Percentiles rank a stretch among this genome's conserved stretches.
Evolutionary conservation across 2,888 invertebrate genomes (phyloP).

Genomic region (Marasmarcha lunaedactyla): DNA sequence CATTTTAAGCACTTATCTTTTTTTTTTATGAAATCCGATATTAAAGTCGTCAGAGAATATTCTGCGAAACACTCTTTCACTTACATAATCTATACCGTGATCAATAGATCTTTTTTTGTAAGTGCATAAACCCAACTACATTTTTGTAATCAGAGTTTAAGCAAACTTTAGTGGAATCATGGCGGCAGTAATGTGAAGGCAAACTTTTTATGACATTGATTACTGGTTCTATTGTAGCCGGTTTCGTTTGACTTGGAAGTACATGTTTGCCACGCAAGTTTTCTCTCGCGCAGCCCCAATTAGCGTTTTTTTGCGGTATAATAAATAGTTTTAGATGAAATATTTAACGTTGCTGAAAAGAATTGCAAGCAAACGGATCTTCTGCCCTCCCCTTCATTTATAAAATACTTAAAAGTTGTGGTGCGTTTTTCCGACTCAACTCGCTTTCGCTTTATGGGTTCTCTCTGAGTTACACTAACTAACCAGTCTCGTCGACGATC

Average conservation of each 20-base stretch:
- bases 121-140: constrained; percentile 10
- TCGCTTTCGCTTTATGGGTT: constrained; percentile 10
- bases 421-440: constrained; percentile 5
- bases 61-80: constrained; percentile 15
- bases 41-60: constrained; percentile 16
- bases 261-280: constrained; percentile 13
- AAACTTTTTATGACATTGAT: constrained; percentile 14
- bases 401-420: constrained; percentile 10
- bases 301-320: constrained; percentile 7
- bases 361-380: constrained; percentile 12
- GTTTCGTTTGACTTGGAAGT: constrained; percentile 13
- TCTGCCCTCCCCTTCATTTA: constrained; percentile 12
- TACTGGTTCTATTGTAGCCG: constrained; percentile 2
- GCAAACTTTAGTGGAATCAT: constrained; percentile 7
- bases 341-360: constrained; percentile 12
- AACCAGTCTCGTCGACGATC: constrained; percentile 11
- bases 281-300: constrained; percentile 9
- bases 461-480: constrained; percentile 6
- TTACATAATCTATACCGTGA: constrained; percentile 12
- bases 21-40: constrained; percentile 17
- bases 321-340: constrained; percentile 9
- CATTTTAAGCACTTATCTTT: constrained; percentile 18
- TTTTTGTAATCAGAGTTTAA: constrained; percentile 12
- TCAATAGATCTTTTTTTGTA: constrained; percentile 10
- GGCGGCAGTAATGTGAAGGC: constrained; percentile 19